Conservation (phyloP, 2,113 vertebrate genomes). For the Leiothrix lutea region DNA sequence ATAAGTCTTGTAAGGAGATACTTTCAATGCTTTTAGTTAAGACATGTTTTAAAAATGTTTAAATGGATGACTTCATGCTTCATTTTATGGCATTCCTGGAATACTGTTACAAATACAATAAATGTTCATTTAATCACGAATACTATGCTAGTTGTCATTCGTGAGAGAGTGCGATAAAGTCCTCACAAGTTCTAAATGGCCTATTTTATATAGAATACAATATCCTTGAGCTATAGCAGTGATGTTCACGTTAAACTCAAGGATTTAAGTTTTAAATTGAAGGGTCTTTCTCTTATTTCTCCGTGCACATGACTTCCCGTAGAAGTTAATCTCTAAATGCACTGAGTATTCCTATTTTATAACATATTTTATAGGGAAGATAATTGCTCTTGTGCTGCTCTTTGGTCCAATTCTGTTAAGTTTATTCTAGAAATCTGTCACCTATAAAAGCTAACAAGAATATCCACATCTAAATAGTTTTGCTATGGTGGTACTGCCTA, state of each 20-base stretch:
- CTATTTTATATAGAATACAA: conserved; percentile 68
- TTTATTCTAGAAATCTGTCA: conserved; percentile 57
- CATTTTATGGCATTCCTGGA: conserved; percentile 63
- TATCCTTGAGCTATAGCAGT: conserved; percentile 48
- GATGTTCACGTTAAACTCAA: conserved; percentile 24
- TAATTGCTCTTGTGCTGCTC: conserved; percentile 37
- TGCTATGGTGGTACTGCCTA: conserved; percentile 37
- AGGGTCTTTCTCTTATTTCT: conserved; percentile 41
- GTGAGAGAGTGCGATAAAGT: conserved; percentile 60
- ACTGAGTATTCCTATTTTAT: conserved; percentile 26
- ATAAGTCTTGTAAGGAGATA: background rate
- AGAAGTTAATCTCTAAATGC: conserved; percentile 62
- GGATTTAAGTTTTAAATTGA: conserved; percentile 59
- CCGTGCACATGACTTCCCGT: conserved; percentile 39
- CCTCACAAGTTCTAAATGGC: conserved; percentile 64
- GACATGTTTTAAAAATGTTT: conserved; percentile 64
- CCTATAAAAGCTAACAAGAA: conserved; percentile 61
- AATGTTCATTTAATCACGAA: conserved; percentile 50
- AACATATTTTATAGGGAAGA: conserved; percentile 39
- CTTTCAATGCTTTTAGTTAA: conserved; percentile 38
- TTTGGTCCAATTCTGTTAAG: conserved; percentile 34
- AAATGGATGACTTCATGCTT: conserved; percentile 63
- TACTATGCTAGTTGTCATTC: conserved; percentile 43
- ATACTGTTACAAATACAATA: conserved; percentile 67
- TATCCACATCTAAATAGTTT: conserved; percentile 52